A percentile compares a stretch with the other conserved stretches of the same genome.
phyloP scores from a whole-genome alignment of 2,797 vertebrate genomes.

The Muscicapa comitata region DNA sequence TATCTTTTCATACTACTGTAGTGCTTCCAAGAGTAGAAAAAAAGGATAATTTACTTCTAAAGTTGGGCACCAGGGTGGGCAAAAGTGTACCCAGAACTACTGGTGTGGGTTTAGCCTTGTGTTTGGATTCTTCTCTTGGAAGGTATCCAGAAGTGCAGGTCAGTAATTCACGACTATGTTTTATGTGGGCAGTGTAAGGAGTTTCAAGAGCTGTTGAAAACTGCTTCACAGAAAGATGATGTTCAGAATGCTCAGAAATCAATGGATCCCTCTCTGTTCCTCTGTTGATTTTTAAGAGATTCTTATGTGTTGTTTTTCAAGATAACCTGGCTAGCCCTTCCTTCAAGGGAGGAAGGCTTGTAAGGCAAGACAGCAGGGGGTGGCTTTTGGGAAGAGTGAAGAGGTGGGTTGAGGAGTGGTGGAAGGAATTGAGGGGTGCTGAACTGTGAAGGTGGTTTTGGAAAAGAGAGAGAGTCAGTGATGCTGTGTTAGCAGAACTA shows the following conservation, averaged over 20 bases:
- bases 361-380: not conserved
- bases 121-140: not conserved
- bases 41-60: not conserved
- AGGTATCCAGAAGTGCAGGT: not conserved
- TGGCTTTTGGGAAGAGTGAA: not conserved
- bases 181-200: not conserved
- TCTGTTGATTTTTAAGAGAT: not conserved
- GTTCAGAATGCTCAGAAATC: not conserved
- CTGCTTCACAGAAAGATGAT: not conserved
- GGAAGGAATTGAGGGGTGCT: not conserved
- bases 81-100: not conserved
- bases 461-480: not conserved
- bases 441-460: not conserved
- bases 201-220: not conserved
- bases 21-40: not conserved
- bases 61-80: not conserved
- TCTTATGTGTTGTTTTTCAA: not conserved
- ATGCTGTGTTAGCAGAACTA: not conserved
- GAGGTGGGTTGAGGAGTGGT: not conserved
- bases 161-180: not conserved
- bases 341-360: not conserved
- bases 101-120: not conserved
- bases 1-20: not conserved
- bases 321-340: not conserved
- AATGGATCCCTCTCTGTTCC: not conserved